These are phyloP conservation scores for Malurus leucopterus DNA, from an alignment of 2,797 vertebrate genomes.

Conservation along the genomic window DNA sequence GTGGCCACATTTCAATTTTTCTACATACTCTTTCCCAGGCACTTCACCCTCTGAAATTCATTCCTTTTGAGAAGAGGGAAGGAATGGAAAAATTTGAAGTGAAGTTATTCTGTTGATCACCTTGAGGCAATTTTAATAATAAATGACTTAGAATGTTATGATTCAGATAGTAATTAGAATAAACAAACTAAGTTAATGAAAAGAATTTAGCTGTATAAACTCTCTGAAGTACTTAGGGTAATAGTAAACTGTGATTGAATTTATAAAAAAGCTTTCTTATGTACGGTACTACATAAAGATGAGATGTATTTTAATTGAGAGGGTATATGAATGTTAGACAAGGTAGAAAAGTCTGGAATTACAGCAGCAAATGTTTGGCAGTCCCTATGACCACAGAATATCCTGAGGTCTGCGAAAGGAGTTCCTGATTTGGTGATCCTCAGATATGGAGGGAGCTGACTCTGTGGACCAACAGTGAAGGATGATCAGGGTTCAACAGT, in stretches of 20 bases:
- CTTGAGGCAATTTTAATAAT: slow-evolving; percentile 70
- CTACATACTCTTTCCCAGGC: slow-evolving; percentile 59
- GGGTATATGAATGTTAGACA: neutral
- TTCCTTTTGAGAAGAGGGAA: slow-evolving; percentile 40
- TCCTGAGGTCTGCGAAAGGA: neutral
- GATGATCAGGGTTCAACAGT: neutral
- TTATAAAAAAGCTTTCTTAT: neutral
- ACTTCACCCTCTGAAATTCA: slow-evolving; percentile 68
- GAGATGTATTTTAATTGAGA: neutral
- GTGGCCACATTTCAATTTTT: slow-evolving; percentile 67
- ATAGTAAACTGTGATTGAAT: neutral
- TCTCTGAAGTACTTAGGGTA: slow-evolving; percentile 17
- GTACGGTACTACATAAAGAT: neutral
- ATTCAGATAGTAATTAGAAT: slow-evolving; percentile 66
- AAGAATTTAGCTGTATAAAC: slow-evolving; percentile 18
- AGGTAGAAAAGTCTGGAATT: neutral
- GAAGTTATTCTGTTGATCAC: slow-evolving; percentile 54
- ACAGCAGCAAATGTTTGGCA: neutral
- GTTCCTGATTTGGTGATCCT: neutral
- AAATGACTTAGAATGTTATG: slow-evolving; percentile 39
- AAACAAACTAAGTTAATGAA: slow-evolving; percentile 44
- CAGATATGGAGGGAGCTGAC: rapidly evolving
- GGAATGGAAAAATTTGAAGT: slow-evolving; percentile 50
- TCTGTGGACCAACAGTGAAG: neutral
- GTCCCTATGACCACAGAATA: neutral